Evolutionary conservation across 2,888 invertebrate genomes (phyloP).

Genomic region (Machimus rusticus): DNA sequence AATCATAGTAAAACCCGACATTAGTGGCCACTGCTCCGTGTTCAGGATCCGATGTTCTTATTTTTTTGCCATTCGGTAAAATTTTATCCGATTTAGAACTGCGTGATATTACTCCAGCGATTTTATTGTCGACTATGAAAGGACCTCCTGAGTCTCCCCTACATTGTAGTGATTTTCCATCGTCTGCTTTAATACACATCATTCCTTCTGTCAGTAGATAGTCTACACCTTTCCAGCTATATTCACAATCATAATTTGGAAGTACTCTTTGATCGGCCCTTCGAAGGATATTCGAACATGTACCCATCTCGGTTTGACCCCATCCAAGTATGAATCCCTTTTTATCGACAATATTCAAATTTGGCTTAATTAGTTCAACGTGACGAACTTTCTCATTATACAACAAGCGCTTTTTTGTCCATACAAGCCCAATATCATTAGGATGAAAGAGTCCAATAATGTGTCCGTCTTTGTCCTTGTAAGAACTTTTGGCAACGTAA

Average conservation of each 20-base stretch:
- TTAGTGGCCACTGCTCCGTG: not conserved
- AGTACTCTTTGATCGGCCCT: not conserved
- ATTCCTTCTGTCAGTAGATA: not conserved
- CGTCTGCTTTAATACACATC: not conserved
- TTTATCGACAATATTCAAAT: not conserved
- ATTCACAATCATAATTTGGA: not conserved
- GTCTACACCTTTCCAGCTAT: not conserved
- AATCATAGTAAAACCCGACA: not conserved
- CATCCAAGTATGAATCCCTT: not conserved
- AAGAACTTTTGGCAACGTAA: not conserved
- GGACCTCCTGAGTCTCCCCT: not conserved
- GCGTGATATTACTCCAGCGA: not conserved
- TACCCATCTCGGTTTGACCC: not conserved
- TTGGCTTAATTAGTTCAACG: not conserved
- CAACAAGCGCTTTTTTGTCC: not conserved
- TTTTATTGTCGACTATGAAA: not conserved
- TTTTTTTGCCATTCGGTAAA: not conserved
- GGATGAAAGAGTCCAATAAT: not conserved
- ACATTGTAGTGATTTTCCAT: not conserved
- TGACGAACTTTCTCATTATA: not conserved
- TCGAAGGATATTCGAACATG: not conserved
- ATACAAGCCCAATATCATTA: not conserved
- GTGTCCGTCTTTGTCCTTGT: not conserved
- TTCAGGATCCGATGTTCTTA: not conserved
- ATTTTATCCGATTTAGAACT: not conserved